Conservation (phyloP, 2,888 invertebrate species). For the Petrolisthes cinctipes region DNA sequence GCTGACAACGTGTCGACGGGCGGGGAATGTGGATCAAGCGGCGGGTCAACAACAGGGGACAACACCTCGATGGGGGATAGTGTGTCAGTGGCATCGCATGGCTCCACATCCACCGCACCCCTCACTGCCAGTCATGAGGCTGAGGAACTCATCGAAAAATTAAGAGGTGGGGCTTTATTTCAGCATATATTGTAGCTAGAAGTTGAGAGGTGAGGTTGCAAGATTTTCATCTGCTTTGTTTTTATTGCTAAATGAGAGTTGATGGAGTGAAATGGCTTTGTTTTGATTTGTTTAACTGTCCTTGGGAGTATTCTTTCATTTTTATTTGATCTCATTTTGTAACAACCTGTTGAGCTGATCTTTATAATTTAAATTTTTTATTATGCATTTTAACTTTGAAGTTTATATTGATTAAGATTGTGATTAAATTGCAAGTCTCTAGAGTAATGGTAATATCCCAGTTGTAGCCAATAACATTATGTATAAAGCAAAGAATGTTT, state of each 20-base stretch:
- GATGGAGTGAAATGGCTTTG: neutral
- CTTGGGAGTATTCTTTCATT: neutral
- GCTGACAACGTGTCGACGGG: constrained; percentile 40
- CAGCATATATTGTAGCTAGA: neutral
- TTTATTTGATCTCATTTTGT: neutral
- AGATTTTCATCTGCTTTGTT: neutral
- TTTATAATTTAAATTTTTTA: no score
- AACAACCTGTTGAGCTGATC: neutral
- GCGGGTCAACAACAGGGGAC: constrained; percentile 38
- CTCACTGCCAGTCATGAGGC: constrained; percentile 44
- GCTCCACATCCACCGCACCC: constrained; percentile 52
- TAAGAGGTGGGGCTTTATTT: constrained; percentile 47
- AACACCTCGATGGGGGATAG: constrained; percentile 54
- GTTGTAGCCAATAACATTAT: no score
- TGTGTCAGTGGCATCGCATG: constrained; percentile 55
- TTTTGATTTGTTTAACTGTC: neutral
- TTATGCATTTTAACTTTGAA: no score
- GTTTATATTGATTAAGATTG: no score
- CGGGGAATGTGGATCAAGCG: constrained; percentile 21
- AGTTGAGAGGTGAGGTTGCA: neutral
- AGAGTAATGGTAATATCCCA: no score
- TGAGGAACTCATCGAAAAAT: constrained; percentile 63
- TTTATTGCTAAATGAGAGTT: neutral
- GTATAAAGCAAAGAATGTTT: no score
- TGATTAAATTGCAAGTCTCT: no score